Percentiles rank a stretch among this genome's conserved stretches.
Evolutionary conservation across 2,113 vertebrate species (phyloP).

Genomic region (Vidua macroura): DNA sequence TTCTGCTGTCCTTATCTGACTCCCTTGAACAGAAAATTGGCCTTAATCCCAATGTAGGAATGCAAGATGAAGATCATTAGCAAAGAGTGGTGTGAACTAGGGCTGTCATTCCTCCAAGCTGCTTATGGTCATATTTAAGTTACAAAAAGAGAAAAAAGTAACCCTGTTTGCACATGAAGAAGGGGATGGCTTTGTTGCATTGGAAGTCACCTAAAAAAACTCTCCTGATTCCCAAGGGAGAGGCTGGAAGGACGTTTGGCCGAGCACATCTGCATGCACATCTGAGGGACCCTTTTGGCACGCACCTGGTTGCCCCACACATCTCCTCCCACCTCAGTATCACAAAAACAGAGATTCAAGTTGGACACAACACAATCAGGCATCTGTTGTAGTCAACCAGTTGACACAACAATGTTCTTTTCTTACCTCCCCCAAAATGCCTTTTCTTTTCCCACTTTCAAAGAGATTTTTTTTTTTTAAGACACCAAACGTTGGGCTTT

Average conservation of each 20-base stretch:
- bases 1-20: neutral
- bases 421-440: neutral
- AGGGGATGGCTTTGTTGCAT: rapidly evolving
- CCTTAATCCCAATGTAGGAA: neutral
- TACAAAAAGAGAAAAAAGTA: neutral
- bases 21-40: neutral
- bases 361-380: neutral
- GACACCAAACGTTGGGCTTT: neutral
- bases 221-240: neutral
- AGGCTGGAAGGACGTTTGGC: neutral
- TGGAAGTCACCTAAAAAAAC: neutral
- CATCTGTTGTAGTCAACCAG: neutral
- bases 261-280: neutral
- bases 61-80: neutral
- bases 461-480: neutral
- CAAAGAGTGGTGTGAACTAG: neutral
- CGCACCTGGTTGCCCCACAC: rapidly evolving
- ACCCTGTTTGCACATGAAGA: neutral
- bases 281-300: neutral
- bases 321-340: neutral
- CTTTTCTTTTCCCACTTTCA: neutral
- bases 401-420: neutral
- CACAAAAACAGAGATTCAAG: neutral
- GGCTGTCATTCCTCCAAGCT: neutral
- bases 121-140: neutral